These are phyloP conservation scores for Crocuta crocuta DNA, from an alignment of 2,113 vertebrate species.

Conservation along the genomic window DNA sequence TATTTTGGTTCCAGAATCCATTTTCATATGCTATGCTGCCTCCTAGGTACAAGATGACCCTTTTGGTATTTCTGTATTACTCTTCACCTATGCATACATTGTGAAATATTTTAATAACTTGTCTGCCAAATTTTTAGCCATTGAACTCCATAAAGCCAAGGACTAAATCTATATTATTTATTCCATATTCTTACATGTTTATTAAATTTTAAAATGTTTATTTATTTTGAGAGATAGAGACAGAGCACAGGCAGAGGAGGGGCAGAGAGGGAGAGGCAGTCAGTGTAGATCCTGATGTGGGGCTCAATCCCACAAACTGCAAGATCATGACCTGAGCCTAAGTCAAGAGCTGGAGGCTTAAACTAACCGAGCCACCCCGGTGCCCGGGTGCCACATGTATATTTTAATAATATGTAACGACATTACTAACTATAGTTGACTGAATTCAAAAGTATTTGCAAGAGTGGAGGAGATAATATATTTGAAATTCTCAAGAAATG, in stretches of 20 bases:
- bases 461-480: background rate
- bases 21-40: background rate
- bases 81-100: background rate
- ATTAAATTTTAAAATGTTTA: too few species aligned
- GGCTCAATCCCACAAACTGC: too few species aligned
- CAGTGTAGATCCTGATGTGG: too few species aligned
- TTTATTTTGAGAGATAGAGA: too few species aligned
- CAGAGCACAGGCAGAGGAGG: too few species aligned
- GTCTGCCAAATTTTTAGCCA: background rate
- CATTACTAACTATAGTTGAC: background rate
- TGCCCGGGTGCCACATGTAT: too few species aligned
- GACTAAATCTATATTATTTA: background rate
- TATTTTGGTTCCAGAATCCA: background rate
- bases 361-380: too few species aligned
- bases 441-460: slow-evolving; percentile 32
- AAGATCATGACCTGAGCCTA: too few species aligned
- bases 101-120: slow-evolving; percentile 7
- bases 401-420: background rate
- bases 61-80: slow-evolving; percentile 27
- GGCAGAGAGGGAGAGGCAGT: too few species aligned
- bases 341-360: too few species aligned
- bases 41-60: background rate
- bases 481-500: slow-evolving; percentile 44
- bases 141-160: background rate
- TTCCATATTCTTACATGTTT: background rate